Evolutionary conservation across 2,113 vertebrate genomes (phyloP), one percentile per base, ranked within the genome.

Genomic region (Brienomyrus longianalis): DNA sequence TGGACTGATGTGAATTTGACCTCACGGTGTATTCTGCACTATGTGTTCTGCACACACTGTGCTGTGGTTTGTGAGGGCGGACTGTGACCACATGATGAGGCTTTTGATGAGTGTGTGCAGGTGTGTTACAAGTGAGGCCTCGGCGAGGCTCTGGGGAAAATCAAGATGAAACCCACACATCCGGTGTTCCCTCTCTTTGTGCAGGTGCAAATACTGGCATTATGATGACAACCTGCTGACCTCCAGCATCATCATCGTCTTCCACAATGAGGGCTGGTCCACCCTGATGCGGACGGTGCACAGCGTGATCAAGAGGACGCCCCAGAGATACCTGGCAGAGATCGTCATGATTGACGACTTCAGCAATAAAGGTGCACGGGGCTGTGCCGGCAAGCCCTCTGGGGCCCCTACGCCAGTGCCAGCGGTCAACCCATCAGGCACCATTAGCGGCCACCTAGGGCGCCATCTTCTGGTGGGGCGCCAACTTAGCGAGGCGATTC

Each of bases 221-320:
- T 99, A 99, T 91, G 96, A 98, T 89, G 97, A 98, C 89, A 95
- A 96, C 54, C 96, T 99, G 27, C 96, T 99, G 3, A 99, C 98
- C 90, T 97, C 97, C 87, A 99, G 98, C 1, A 97, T 99, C 93
- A 95, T 99, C 86, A 99, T 99, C 74, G 98, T 99, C 0, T 99
- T 99, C 95, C 98, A 99, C 94, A 99, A 99, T 0, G 98, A 99
- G 83, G 98, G 98, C 83, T 99, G 98, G 98, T 99, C 98, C 10
- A 98, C 98, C 0, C 96, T 99, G 48, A 97, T 99, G 90, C 96
- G 98, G 83, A 99, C 98, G 0, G 94, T 99, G 89, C 98, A 99
- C 96, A 99, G 98, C 4, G 97, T 99, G 91, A 97, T 99, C 80
- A 98, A 97, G 95, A 98, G 98, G 92, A 99, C 98, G 0, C 97